These are phyloP conservation scores for Phymorhynchus buccinoides DNA, from an alignment of 1,140 invertebrate species.

Conservation along the genomic window DNA sequence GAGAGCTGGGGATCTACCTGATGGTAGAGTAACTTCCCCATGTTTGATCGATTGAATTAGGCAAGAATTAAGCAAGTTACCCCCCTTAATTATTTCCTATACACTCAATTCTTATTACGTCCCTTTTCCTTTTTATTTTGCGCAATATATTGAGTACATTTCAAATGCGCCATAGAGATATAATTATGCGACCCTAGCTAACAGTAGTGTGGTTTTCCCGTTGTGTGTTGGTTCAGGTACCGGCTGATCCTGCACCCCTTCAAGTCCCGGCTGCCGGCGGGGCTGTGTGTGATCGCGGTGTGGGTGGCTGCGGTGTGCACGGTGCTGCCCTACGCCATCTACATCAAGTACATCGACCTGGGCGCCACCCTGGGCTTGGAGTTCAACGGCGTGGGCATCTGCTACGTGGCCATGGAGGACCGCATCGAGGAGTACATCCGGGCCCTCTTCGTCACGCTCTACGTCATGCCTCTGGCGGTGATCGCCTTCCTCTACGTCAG, in stretches of 20 bases:
- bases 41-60: too few species aligned
- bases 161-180: neutral
- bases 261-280: conserved; percentile 78
- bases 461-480: conserved; percentile 79
- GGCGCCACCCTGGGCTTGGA: conserved; percentile 74
- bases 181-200: neutral
- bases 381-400: conserved; percentile 70
- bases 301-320: conserved; percentile 82
- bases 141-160: neutral
- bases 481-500: conserved; percentile 79
- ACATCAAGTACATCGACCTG: conserved; percentile 81
- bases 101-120: neutral
- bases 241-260: conserved; percentile 79
- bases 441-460: conserved; percentile 76
- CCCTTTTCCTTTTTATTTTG: neutral
- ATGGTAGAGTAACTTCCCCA: too few species aligned
- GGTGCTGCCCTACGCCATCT: conserved; percentile 83
- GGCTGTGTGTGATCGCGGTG: conserved; percentile 80
- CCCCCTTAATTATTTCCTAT: neutral
- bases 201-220: neutral
- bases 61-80: neutral
- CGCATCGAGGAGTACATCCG: conserved; percentile 73
- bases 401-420: conserved; percentile 68
- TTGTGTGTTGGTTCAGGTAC: conserved; percentile 66
- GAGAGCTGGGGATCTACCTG: too few species aligned